These are phyloP conservation scores for Odontophorus gujanensis DNA, from an alignment of 2,113 vertebrate species.

Conservation along the genomic window DNA sequence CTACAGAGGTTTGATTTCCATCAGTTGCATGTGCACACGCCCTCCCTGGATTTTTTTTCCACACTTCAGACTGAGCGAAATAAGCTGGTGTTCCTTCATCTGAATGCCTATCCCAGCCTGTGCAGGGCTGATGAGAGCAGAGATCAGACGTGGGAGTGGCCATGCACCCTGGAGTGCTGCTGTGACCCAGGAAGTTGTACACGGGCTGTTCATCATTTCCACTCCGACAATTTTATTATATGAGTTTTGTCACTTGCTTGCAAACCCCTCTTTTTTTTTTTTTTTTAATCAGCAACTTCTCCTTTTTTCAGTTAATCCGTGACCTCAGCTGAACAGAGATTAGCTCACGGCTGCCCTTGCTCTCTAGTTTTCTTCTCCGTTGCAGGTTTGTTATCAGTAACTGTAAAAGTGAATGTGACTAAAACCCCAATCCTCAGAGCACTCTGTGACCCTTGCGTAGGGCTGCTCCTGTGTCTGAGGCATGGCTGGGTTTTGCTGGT, in stretches of 20 bases:
- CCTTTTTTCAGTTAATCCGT: neutral
- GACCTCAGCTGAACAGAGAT: neutral
- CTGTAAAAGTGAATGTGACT: neutral
- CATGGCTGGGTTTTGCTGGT: neutral
- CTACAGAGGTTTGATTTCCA: conserved; percentile 47
- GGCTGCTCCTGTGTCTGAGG: neutral
- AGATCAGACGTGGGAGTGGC: neutral
- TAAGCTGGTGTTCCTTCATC: neutral
- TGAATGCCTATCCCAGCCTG: neutral
- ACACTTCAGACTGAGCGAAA: neutral
- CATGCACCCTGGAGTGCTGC: neutral
- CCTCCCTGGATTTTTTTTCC: conserved; percentile 7
- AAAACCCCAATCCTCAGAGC: neutral
- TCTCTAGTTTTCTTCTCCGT: fast-evolving
- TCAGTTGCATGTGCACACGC: neutral
- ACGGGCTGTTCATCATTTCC: neutral
- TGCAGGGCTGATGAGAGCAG: neutral
- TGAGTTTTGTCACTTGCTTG: neutral
- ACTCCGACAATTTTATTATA: fast-evolving
- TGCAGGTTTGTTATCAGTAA: neutral
- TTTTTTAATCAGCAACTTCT: neutral
- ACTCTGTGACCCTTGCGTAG: neutral
- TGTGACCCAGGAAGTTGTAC: neutral
- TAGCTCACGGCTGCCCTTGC: neutral
- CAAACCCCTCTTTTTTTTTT: neutral